Percentiles rank a stretch among this genome's conserved stretches.
Evolutionary conservation across 2,888 invertebrate genomes (phyloP).

Genomic region (Phasia obesa): DNA sequence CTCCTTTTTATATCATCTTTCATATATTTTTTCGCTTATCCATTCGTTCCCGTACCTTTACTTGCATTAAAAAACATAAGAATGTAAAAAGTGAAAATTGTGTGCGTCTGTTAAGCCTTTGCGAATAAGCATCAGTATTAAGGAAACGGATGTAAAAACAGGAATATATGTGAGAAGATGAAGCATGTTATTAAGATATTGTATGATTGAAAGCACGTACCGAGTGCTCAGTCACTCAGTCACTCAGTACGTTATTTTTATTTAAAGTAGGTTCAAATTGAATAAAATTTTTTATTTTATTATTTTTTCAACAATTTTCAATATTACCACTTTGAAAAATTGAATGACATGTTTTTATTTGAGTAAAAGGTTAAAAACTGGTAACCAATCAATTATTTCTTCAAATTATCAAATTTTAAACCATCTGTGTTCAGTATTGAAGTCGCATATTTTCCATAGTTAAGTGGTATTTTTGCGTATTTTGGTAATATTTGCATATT

Average conservation of each 20-base stretch:
- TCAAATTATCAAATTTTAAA: no score
- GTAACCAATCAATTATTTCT: no score
- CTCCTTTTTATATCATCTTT: constrained; percentile 7
- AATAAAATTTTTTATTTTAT: background rate
- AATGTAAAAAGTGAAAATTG: background rate
- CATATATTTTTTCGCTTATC: background rate
- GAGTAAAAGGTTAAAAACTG: no score
- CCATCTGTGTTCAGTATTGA: no score
- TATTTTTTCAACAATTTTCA: background rate
- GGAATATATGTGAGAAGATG: constrained; percentile 14
- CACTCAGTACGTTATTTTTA: background rate
- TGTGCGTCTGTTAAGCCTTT: constrained; percentile 22
- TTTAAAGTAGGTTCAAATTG: background rate
- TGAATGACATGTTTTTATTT: no score
- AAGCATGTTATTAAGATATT: constrained; percentile 39
- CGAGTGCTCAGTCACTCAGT: constrained; percentile 20
- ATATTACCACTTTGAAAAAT: no score
- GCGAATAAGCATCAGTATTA: background rate
- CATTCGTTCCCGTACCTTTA: background rate
- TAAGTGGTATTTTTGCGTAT: no score
- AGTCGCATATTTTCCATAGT: no score
- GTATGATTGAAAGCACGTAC: constrained; percentile 42
- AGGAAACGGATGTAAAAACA: constrained; percentile 21
- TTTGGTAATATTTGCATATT: no score
- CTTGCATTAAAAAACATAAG: constrained; percentile 12